Evolutionary conservation across 2,888 invertebrate species (phyloP).

Genomic region (Hydroisotoma schaefferi): DNA sequence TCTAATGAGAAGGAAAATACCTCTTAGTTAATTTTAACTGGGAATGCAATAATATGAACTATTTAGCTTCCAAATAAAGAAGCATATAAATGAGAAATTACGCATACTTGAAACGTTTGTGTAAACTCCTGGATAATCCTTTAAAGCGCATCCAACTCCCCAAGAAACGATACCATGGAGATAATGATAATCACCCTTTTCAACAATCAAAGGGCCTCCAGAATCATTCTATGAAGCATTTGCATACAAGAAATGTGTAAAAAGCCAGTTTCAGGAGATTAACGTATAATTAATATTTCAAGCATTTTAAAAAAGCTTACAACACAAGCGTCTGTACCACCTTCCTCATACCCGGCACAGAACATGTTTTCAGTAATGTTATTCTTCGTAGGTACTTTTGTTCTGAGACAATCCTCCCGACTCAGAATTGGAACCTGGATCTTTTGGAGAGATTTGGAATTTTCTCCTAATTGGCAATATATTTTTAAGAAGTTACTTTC

Average conservation of each 20-base stretch:
- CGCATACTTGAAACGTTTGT: slow-evolving; percentile 24
- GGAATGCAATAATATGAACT: no score
- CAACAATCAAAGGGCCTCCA: slow-evolving; percentile 11
- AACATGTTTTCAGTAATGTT: slow-evolving; percentile 36
- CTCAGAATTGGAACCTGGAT: slow-evolving; percentile 32
- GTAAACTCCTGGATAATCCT: slow-evolving; percentile 28
- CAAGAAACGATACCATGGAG: slow-evolving; percentile 24
- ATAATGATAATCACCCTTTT: not conserved
- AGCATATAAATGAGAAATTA: not conserved
- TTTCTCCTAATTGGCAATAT: slow-evolving; percentile 7
- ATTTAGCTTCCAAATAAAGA: no score
- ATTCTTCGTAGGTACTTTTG: slow-evolving; percentile 28
- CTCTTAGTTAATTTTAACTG: no score
- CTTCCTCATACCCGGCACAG: slow-evolving; percentile 39
- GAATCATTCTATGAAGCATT: slow-evolving; percentile 17
- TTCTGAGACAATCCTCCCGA: slow-evolving; percentile 22
- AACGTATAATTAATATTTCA: not conserved
- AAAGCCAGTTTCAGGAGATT: not conserved
- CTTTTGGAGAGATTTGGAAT: slow-evolving; percentile 28
- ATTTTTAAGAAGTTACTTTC: not conserved
- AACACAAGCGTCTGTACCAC: slow-evolving; percentile 39
- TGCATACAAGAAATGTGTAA: not conserved
- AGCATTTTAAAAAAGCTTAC: slow-evolving; percentile 22
- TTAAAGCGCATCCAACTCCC: slow-evolving; percentile 30
- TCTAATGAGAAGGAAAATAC: not conserved